A percentile compares a stretch with the other conserved stretches of the same genome.
phyloP scores from a whole-genome alignment of 2,113 vertebrate genomes.

The Phrynosoma blainvillii region DNA sequence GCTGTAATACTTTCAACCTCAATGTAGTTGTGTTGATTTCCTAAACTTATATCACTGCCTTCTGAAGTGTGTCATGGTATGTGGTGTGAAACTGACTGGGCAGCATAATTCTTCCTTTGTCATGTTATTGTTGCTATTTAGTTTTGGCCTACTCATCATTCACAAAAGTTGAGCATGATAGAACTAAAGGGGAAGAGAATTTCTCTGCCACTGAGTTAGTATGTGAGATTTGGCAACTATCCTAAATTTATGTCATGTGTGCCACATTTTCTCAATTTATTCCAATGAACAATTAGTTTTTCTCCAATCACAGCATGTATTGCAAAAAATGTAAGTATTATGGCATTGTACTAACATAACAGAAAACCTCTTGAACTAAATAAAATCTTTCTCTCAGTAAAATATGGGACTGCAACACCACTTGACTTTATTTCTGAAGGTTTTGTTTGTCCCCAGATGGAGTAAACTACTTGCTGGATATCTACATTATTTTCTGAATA shows the following conservation, averaged over 20 bases:
- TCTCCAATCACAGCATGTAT: neutral
- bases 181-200: neutral
- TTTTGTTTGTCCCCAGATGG: neutral
- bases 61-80: neutral
- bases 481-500: neutral
- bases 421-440: neutral
- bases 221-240: neutral
- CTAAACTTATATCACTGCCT: neutral
- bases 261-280: neutral
- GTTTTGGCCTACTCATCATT: neutral
- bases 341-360: neutral
- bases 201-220: neutral
- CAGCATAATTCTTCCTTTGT: slow-evolving; percentile 10
- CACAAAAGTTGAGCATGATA: neutral
- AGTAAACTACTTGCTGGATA: neutral
- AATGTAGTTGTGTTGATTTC: slow-evolving; percentile 12
- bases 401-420: neutral
- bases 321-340: neutral
- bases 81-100: neutral
- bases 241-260: neutral
- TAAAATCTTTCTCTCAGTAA: neutral
- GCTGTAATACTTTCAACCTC: slow-evolving; percentile 40
- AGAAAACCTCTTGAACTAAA: neutral
- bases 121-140: no score
- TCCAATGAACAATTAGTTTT: neutral